phyloP scores from a whole-genome alignment of 2,888 invertebrate genomes.

The Sericinus montela region DNA sequence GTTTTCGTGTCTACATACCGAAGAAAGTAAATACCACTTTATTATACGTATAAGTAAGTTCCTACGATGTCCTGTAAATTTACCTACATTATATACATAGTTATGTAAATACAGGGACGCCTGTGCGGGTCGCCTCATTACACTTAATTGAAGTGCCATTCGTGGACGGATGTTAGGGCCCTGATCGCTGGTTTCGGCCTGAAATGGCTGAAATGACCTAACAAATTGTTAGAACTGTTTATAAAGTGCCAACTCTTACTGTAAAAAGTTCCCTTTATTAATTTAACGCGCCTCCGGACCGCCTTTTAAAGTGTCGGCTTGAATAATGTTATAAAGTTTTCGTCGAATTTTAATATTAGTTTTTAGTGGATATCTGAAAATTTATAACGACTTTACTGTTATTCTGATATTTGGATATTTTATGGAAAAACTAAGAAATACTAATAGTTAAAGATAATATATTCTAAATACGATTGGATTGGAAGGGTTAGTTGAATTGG shows the following conservation, averaged over 20 bases:
- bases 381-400: neutral
- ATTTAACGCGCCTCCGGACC: constrained; percentile 16
- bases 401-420: too few relatives aligned
- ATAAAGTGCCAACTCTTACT: constrained; percentile 16
- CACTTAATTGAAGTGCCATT: constrained; percentile 76
- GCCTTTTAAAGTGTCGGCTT: constrained; percentile 6
- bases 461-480: too few relatives aligned
- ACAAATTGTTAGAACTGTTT: constrained; percentile 52
- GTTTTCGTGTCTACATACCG: too few relatives aligned
- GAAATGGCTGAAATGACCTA: constrained; percentile 53
- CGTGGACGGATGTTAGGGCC: constrained; percentile 60
- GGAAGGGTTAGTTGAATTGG: too few relatives aligned
- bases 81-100: constrained; percentile 24
- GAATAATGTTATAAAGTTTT: constrained; percentile 2
- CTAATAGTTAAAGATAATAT: too few relatives aligned
- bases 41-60: too few relatives aligned
- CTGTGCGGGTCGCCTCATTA: constrained; percentile 62
- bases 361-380: neutral
- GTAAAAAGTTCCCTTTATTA: constrained; percentile 19
- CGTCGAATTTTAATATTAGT: neutral
- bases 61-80: constrained; percentile 6
- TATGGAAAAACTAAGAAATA: too few relatives aligned
- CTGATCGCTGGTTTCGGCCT: constrained; percentile 56
- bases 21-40: too few relatives aligned
- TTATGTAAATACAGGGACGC: constrained; percentile 52